Evolutionary conservation across 2,888 invertebrate species (phyloP).

Genomic region (Syritta pipiens): DNA sequence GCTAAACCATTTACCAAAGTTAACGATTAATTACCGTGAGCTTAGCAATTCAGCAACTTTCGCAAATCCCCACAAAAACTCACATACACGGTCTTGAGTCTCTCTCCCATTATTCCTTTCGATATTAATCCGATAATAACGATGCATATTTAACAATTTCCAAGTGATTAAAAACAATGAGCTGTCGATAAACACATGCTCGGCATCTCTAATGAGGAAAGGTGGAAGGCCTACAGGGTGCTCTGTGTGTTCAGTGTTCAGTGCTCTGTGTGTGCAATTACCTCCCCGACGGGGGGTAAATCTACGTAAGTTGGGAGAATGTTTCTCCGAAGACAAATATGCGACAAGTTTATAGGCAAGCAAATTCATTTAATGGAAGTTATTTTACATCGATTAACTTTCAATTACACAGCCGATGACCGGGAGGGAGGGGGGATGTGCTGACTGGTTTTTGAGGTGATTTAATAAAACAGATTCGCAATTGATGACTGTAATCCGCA

Average conservation of each 20-base stretch:
- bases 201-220: slow-evolving; percentile 2
- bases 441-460: too few relatives aligned
- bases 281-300: slow-evolving; percentile 21
- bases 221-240: slow-evolving; percentile 22
- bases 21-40: too few relatives aligned
- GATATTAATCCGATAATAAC: slow-evolving; percentile 44
- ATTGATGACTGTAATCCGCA: too few relatives aligned
- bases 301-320: background rate
- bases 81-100: background rate
- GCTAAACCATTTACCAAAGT: too few relatives aligned
- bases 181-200: slow-evolving; percentile 20
- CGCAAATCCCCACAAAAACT: too few relatives aligned
- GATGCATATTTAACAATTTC: slow-evolving; percentile 54
- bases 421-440: too few relatives aligned
- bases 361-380: slow-evolving; percentile 4
- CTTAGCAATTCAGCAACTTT: too few relatives aligned
- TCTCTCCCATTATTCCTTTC: slow-evolving; percentile 42
- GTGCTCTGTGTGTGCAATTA: slow-evolving; percentile 1
- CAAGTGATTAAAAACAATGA: slow-evolving; percentile 56
- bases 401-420: background rate
- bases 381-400: too few relatives aligned
- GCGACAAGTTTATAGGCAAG: slow-evolving; percentile 5
- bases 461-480: too few relatives aligned
- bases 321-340: background rate
- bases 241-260: too few relatives aligned